phyloP scores from a whole-genome alignment of 2,797 vertebrate species.

The Paratrypauchen microcephalus region DNA sequence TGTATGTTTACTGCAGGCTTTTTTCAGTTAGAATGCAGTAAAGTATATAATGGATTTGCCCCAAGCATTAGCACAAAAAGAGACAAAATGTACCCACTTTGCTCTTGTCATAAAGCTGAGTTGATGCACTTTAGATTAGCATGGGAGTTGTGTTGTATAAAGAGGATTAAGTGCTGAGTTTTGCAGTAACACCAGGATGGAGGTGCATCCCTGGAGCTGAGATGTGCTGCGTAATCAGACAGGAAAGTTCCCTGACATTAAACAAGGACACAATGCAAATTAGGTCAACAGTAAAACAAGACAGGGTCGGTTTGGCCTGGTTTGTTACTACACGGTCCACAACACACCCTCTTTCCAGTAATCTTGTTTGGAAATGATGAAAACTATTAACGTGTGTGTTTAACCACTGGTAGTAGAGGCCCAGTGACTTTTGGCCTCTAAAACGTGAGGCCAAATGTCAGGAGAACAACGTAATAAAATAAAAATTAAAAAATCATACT shows the following conservation, averaged over 20 bases:
- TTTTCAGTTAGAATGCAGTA: too few species aligned
- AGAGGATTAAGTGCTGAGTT: slow-evolving; percentile 39
- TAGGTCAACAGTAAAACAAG: slow-evolving; percentile 5
- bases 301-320: background rate
- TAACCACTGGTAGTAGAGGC: background rate
- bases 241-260: slow-evolving; percentile 14
- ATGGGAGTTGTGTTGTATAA: slow-evolving; percentile 5
- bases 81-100: background rate
- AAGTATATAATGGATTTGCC: background rate
- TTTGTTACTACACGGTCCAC: background rate
- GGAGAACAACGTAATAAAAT: background rate
- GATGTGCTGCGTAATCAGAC: slow-evolving; percentile 54
- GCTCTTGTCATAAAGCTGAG: slow-evolving; percentile 6
- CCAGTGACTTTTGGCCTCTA: background rate
- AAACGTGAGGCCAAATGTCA: background rate
- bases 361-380: slow-evolving; percentile 2
- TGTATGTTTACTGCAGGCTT: too few species aligned
- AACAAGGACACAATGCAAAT: background rate
- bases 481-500: background rate
- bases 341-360: background rate
- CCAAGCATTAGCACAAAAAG: background rate
- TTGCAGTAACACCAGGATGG: slow-evolving; percentile 18
- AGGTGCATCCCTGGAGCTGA: slow-evolving; percentile 12
- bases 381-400: background rate
- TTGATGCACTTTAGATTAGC: background rate